Percentiles rank a stretch among this genome's conserved stretches.
Evolutionary conservation across 2,113 vertebrate genomes (phyloP).

Genomic region (Rhinolophus sinicus): DNA sequence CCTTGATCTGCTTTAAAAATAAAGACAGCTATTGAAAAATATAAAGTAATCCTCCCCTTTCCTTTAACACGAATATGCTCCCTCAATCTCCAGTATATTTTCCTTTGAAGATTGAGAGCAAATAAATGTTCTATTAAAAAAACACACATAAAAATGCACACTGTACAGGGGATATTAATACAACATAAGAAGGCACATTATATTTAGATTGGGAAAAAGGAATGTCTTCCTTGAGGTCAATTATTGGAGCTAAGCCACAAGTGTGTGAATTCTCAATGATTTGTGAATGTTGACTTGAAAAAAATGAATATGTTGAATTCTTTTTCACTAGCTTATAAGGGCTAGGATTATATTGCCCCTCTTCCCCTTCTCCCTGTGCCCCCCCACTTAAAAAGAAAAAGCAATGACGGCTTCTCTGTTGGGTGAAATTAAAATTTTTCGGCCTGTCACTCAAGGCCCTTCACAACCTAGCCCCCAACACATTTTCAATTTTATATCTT

Average conservation of each 20-base stretch:
- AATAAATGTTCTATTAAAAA: constrained; percentile 41
- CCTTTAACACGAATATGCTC: neutral
- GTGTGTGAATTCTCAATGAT: constrained; percentile 41
- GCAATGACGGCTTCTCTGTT: neutral
- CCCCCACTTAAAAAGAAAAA: neutral
- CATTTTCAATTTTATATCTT: neutral
- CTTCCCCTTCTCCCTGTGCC: no score
- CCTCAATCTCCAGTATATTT: neutral
- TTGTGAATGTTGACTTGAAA: constrained; percentile 37
- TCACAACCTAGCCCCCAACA: neutral
- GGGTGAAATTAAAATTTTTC: constrained; percentile 42
- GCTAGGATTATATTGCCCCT: constrained; percentile 22
- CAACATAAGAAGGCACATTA: neutral
- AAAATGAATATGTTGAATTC: constrained; percentile 57
- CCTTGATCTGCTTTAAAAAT: constrained; percentile 47
- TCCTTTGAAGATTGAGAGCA: neutral
- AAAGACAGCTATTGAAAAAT: constrained; percentile 36
- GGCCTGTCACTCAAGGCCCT: neutral
- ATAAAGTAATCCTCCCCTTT: neutral
- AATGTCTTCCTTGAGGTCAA: neutral
- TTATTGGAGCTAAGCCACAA: constrained; percentile 16
- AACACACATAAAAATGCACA: neutral
- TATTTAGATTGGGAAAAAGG: constrained; percentile 17
- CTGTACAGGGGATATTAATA: neutral
- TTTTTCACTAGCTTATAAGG: constrained; percentile 36